These are phyloP conservation scores for Limenitis camilla DNA, from an alignment of 2,888 invertebrate species.

Conservation along the genomic window DNA sequence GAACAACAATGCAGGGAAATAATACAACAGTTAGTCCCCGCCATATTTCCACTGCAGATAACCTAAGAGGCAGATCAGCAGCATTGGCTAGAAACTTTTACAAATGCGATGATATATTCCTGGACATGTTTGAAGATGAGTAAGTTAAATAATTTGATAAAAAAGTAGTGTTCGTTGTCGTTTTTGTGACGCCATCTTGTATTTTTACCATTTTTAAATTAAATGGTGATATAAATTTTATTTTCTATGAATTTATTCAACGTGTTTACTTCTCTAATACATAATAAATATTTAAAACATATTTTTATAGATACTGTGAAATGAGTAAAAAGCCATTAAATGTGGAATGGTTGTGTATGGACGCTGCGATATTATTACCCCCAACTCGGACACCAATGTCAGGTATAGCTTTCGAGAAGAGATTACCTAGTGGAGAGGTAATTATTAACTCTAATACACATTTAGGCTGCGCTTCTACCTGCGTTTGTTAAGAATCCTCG, in stretches of 20 bases:
- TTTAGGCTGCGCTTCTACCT: background rate
- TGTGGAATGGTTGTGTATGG: slow-evolving; percentile 97
- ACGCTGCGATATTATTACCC: slow-evolving; percentile 93
- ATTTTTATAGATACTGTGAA: slow-evolving; percentile 83
- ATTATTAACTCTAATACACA: slow-evolving; percentile 15
- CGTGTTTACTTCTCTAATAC: too few species aligned
- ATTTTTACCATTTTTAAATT: too few species aligned
- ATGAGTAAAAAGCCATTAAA: slow-evolving; percentile 90
- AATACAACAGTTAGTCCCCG: slow-evolving; percentile 75
- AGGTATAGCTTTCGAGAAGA: slow-evolving; percentile 93
- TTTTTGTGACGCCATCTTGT: too few species aligned
- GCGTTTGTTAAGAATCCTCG: background rate
- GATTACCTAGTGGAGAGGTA: slow-evolving; percentile 97
- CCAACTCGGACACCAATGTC: slow-evolving; percentile 97
- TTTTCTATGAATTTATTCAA: too few species aligned
- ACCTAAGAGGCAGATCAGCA: slow-evolving; percentile 83
- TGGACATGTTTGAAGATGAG: slow-evolving; percentile 99
- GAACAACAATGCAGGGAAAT: slow-evolving; percentile 65
- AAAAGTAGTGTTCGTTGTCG: too few species aligned
- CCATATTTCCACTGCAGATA: slow-evolving; percentile 74
- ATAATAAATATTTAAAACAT: too few species aligned
- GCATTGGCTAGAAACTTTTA: slow-evolving; percentile 92
- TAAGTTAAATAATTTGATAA: too few species aligned
- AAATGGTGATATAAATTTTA: too few species aligned
- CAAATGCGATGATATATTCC: slow-evolving; percentile 97